A percentile compares a stretch with the other conserved stretches of the same genome.
phyloP scores from a whole-genome alignment of 2,888 invertebrate genomes.

The Erebia epiphron region DNA sequence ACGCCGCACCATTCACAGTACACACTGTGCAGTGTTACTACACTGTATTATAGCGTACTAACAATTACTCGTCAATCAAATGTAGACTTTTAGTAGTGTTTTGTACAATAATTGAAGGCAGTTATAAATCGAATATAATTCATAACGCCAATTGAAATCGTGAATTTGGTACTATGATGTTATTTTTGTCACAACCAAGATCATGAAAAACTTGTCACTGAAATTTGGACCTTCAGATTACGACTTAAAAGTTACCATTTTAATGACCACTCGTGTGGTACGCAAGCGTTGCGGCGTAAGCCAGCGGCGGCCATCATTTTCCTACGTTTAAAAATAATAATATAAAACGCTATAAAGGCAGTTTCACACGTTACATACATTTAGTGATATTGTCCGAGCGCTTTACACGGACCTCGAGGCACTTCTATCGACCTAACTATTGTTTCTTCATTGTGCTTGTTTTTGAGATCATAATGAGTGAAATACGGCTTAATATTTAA shows the following conservation, averaged over 20 bases:
- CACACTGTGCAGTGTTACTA: neutral
- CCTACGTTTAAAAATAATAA: slow-evolving; percentile 71
- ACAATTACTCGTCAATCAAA: neutral
- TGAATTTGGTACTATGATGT: too few species aligned
- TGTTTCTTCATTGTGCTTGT: slow-evolving; percentile 42
- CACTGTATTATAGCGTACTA: too few species aligned
- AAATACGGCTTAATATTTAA: slow-evolving; percentile 45
- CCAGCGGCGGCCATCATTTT: slow-evolving; percentile 1
- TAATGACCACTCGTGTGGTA: neutral
- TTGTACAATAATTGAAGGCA: too few species aligned
- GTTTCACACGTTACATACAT: slow-evolving; percentile 53
- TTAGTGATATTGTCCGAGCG: slow-evolving; percentile 60
- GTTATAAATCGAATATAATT: too few species aligned
- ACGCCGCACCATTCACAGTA: neutral
- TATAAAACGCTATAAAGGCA: slow-evolving; percentile 78
- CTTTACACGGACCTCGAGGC: slow-evolving; percentile 63
- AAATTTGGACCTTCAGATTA: neutral
- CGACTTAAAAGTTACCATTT: neutral
- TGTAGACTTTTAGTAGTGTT: neutral
- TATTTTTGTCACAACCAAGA: neutral
- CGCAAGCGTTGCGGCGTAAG: neutral
- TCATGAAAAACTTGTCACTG: neutral
- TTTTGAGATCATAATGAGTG: slow-evolving; percentile 59
- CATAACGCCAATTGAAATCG: too few species aligned
- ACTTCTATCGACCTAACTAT: slow-evolving; percentile 58